Base-by-base conservation (phyloP, 2,113 vertebrate genomes). In the Aphelocoma coerulescens region DNA sequence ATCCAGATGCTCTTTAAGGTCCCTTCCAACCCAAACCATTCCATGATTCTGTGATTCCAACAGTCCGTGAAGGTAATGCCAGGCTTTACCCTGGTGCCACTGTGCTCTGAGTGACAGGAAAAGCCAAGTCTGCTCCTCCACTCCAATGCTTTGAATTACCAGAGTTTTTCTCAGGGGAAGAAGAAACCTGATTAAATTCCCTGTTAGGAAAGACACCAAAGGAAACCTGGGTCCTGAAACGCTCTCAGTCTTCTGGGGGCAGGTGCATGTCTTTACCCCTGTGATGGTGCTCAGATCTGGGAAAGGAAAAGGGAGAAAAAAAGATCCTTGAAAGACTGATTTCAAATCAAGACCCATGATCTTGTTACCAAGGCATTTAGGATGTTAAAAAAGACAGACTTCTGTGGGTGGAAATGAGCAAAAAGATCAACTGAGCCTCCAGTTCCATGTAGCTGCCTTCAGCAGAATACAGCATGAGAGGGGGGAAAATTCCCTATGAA, bases 371-470 rank as follows among this genome's bases (percentile, higher is more conserved):
- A 95, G 92, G 73, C 83, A 94, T 79, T 92, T 93, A 71, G 84
- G 79, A 93, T 94, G 92, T 93, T 97, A 68, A 84, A 93, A 86
- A 96, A 95, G 67, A 95, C 80, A 95, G 85, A 82, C 84, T 94
- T 86, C 69, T 95, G 91, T 93, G 87, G 89, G 86, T 79, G 94
- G 83, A 84, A 94, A 95, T 4, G 91, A 96, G 91, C 85, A 96
- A 83, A 97, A 74, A 91, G 85, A 96, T 92, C 86, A 96, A 82
- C 61, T 52, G 65, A 89, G 76, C 75, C 59, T 96, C 67, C 72
- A 83, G 55, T 68, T 94, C 63, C 28, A 3, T 57, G 80, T 48
- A 95, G 91, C 88, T 95, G 43, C 82, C 79, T 89, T 93, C 57
- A 94, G 74, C 69, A 91, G 89, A 89, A 85, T 49, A 61, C 1